phyloP scores from a whole-genome alignment of 2,113 vertebrate species.

The Hoplias malabaricus region DNA sequence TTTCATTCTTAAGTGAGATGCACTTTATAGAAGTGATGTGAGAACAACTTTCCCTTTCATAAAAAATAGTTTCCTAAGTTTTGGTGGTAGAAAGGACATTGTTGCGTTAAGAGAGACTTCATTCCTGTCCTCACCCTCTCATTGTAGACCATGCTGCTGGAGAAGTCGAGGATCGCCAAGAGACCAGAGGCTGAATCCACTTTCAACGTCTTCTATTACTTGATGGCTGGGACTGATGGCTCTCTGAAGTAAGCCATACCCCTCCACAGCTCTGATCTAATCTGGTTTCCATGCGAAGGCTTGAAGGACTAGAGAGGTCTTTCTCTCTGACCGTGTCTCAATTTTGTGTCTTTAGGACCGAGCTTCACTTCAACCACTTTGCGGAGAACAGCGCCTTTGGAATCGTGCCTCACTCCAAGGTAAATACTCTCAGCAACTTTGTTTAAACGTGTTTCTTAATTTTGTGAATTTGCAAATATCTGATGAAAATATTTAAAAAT shows the following conservation, averaged over 20 bases:
- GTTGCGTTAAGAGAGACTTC: background rate
- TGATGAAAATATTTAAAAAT: too few species aligned
- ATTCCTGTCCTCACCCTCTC: background rate
- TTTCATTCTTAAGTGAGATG: too few species aligned
- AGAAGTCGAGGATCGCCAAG: constrained; percentile 85
- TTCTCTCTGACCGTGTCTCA: background rate
- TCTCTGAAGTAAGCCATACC: constrained; percentile 78
- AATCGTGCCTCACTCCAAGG: constrained; percentile 84
- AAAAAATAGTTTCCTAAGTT: too few species aligned
- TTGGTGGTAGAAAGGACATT: background rate
- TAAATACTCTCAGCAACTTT: constrained; percentile 48
- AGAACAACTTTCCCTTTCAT: too few species aligned
- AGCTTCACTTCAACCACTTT: constrained; percentile 95
- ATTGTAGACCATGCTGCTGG: constrained; percentile 89
- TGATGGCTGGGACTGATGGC: constrained; percentile 87
- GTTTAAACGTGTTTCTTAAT: background rate
- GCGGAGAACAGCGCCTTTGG: constrained; percentile 88
- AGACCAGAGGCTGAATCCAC: constrained; percentile 83
- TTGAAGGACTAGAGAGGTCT: background rate
- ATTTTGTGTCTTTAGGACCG: constrained; percentile 78
- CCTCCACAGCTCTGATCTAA: too few species aligned
- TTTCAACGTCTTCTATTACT: constrained; percentile 95
- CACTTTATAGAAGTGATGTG: too few species aligned
- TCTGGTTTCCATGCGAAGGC: background rate
- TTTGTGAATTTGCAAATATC: too few species aligned